Conservation (phyloP, 2,888 invertebrate species). For the Melitaea athalia region DNA sequence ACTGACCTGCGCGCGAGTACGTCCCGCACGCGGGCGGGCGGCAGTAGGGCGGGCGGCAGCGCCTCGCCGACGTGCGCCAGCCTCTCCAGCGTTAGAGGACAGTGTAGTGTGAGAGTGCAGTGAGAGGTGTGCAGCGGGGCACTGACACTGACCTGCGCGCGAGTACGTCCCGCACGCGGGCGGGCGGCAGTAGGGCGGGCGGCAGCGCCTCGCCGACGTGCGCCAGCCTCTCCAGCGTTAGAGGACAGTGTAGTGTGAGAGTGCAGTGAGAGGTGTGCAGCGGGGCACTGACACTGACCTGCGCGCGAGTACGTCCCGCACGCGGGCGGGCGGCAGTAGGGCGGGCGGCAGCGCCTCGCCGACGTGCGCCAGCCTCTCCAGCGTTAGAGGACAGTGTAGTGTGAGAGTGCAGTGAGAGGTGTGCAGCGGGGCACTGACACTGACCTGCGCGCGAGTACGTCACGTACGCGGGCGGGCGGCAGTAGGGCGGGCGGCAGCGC, state of each 20-base stretch:
- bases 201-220: constrained; percentile 91
- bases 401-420: neutral
- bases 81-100: constrained; percentile 85
- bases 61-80: constrained; percentile 88
- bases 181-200: constrained; percentile 91
- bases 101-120: no score
- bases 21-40: constrained; percentile 90
- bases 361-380: constrained; percentile 92
- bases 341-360: constrained; percentile 90
- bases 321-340: constrained; percentile 90
- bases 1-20: constrained; percentile 88
- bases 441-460: constrained; percentile 89
- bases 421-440: constrained; percentile 63
- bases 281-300: constrained; percentile 79
- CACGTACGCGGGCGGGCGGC: constrained; percentile 90
- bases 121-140: neutral
- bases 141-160: constrained; percentile 85
- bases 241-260: no score
- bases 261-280: neutral
- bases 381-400: constrained; percentile 59
- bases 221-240: constrained; percentile 88
- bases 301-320: constrained; percentile 89
- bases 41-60: constrained; percentile 92
- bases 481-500: constrained; percentile 94
- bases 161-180: constrained; percentile 90